Conservation (phyloP, 2,797 vertebrate species). For the Onychomys leucogaster region DNA sequence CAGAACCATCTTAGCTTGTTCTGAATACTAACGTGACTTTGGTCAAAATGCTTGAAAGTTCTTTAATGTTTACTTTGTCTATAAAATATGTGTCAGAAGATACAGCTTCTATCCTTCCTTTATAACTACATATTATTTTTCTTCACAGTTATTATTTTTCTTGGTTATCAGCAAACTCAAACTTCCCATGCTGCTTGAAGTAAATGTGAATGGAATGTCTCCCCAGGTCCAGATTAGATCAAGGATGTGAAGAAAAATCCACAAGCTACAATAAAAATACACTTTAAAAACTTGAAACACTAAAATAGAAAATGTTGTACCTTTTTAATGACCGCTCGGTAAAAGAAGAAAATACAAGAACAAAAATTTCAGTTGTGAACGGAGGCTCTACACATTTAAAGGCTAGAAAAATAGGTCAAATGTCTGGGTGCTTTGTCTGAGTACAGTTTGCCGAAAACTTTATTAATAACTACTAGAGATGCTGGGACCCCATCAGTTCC, state of each 20-base stretch:
- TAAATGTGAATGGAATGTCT: neutral
- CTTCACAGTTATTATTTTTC: slow-evolving; percentile 18
- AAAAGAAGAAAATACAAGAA: slow-evolving; percentile 30
- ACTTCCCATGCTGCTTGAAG: neutral
- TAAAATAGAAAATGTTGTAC: slow-evolving; percentile 18
- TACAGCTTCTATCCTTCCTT: neutral
- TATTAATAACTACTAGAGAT: neutral
- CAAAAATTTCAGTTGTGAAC: slow-evolving; percentile 36
- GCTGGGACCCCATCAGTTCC: neutral
- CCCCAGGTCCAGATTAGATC: neutral
- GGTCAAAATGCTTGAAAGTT: neutral
- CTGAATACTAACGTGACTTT: neutral
- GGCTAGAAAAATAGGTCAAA: neutral
- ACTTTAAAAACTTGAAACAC: neutral
- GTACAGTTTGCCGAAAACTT: neutral
- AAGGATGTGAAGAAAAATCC: neutral
- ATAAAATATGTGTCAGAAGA: neutral
- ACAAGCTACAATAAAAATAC: slow-evolving; percentile 43
- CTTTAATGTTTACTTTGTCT: slow-evolving; percentile 13
- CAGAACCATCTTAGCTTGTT: neutral
- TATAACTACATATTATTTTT: neutral
- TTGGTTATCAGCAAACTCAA: neutral
- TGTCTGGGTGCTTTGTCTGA: neutral
- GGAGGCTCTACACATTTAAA: neutral
- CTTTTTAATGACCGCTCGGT: neutral